Base-by-base conservation (phyloP, 2,797 vertebrate genomes). In the Siniperca obscura region DNA sequence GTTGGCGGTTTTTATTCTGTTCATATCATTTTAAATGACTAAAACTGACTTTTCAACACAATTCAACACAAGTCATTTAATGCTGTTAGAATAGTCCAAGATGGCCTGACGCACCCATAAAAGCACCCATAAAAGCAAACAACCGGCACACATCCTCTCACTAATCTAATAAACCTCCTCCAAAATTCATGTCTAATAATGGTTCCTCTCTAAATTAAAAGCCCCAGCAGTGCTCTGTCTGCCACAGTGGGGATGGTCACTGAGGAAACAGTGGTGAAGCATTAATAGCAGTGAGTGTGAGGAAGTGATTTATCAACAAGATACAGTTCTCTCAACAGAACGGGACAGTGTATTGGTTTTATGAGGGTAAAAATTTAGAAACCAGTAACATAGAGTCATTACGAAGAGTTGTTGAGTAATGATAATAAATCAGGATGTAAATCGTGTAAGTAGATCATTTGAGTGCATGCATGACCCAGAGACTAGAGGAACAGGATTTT, bases 121-220 rank as follows among this genome's bases (percentile, higher is more conserved):
- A 44, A 75, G 4, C 73, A 21, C 60, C 69, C 36, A 68, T 72
- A 36, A 62, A 44, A 75, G 4, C 73, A 21, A 70, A 79, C 50
- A 70, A 12, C 53, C 68, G 71, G 55, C 81, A 67, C 65, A 44
- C 70, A 60, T 85, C 60, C 57, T 46, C 48, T 82, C 48, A 59
- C 46, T 81, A 80, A 87, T 75, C 30, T 57, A 78, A 79, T 89
- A 55, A 68, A 46, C 53, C 13, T 83, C 81, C 70, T 91, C 57
- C 71, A 89, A 89, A 81, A 93, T 87, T 88, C 64, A 92, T 85
- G 36, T 9, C 46, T 61, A 21, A 61, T 73, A 74, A 53, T 76
- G 53, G 36, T 61, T 76, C 56, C 68, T 65, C 42, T 74, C 30
- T 71, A 52, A 27, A 78, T 14, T 34, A 55, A 73, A 83, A 70